Conservation (phyloP, 2,888 invertebrate species). For the Hirudinaria manillensis region DNA sequence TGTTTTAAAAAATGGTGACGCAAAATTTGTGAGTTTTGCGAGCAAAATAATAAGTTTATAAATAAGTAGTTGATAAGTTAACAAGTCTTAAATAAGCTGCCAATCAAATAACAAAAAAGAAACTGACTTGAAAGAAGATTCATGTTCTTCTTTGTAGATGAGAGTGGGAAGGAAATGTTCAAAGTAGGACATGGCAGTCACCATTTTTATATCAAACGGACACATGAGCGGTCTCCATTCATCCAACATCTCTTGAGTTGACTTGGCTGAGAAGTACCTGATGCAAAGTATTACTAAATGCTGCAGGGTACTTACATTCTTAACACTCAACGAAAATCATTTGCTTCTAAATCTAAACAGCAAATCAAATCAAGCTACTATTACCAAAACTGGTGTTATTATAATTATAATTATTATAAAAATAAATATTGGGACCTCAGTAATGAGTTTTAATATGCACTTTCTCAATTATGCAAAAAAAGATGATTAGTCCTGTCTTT, state of each 20-base stretch:
- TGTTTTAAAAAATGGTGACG: no score
- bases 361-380: not conserved
- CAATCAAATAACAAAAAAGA: not conserved
- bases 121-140: conserved; percentile 35
- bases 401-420: no score
- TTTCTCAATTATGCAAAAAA: no score
- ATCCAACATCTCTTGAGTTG: conserved; percentile 78
- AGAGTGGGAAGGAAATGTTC: conserved; percentile 72
- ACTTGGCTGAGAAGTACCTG: conserved; percentile 55
- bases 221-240: conserved; percentile 74
- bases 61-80: no score
- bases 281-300: not conserved
- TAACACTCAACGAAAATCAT: not conserved
- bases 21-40: no score
- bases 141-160: conserved; percentile 59
- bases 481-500: not conserved
- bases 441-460: no score
- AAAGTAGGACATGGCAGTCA: conserved; percentile 58
- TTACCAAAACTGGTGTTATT: no score
- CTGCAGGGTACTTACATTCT: not conserved
- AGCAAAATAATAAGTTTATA: no score
- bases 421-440: no score
- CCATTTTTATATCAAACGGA: conserved; percentile 61
- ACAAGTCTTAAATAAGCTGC: not conserved
- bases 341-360: not conserved